Evolutionary conservation across 2,797 vertebrate genomes (phyloP).

Genomic region (Darevskia mixta): DNA sequence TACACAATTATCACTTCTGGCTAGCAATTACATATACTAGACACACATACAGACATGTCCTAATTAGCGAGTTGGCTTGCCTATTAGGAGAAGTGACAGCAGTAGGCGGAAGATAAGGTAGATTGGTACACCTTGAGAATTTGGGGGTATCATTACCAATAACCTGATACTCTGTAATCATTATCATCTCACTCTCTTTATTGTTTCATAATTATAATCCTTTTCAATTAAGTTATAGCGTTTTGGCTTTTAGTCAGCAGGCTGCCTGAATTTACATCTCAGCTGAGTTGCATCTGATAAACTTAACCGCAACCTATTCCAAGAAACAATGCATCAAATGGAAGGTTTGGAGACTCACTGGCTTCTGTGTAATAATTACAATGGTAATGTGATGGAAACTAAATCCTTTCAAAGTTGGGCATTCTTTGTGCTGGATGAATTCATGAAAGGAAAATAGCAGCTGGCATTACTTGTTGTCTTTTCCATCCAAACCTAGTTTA

Average conservation of each 20-base stretch:
- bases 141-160: neutral
- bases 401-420: constrained; percentile 3
- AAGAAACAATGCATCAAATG: constrained; percentile 25
- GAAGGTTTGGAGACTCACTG: neutral
- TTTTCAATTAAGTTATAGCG: neutral
- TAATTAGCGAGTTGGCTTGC: neutral
- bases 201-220: neutral
- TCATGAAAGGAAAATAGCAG: neutral
- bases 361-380: constrained; percentile 10
- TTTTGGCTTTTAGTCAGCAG: neutral
- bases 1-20: neutral
- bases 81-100: neutral
- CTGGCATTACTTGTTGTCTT: neutral
- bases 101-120: neutral
- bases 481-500: neutral
- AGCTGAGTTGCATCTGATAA: constrained; percentile 13
- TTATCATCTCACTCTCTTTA: neutral
- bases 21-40: neutral
- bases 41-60: neutral
- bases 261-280: neutral
- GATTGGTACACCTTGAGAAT: neutral
- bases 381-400: neutral
- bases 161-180: constrained; percentile 3
- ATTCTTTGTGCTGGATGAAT: neutral
- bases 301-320: neutral